phyloP scores from a whole-genome alignment of 2,113 vertebrate genomes.

The Chaenocephalus aceratus region DNA sequence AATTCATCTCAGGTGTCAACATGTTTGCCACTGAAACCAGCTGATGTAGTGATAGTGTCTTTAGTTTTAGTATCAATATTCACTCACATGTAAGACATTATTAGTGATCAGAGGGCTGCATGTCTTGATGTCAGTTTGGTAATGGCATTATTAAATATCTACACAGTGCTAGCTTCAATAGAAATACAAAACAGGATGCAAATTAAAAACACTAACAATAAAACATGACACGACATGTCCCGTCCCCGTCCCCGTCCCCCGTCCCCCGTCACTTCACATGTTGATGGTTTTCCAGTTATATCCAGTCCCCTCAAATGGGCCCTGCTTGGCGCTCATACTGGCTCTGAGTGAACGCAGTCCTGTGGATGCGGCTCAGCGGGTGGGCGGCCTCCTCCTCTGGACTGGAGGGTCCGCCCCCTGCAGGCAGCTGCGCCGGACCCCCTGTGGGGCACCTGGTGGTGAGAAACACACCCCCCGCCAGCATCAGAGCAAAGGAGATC shows the following conservation, averaged over 20 bases:
- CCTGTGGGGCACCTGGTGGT: conserved; percentile 72
- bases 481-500: conserved; percentile 81
- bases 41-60: neutral
- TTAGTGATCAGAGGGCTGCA: neutral
- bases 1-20: conserved; percentile 15
- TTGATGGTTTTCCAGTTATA: neutral
- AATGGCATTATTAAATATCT: neutral
- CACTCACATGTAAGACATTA: neutral
- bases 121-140: neutral
- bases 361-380: conserved; percentile 76
- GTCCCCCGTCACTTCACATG: neutral
- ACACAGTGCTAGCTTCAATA: neutral
- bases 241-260: too few species aligned
- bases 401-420: neutral
- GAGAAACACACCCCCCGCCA: conserved; percentile 81
- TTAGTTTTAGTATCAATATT: neutral
- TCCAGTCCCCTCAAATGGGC: conserved; percentile 54
- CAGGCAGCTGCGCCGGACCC: conserved; percentile 20
- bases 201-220: neutral
- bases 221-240: neutral
- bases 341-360: conserved; percentile 72
- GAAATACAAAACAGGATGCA: conserved; percentile 4
- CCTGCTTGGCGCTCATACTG: conserved; percentile 67
- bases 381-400: conserved; percentile 45
- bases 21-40: neutral